A percentile compares a stretch with the other conserved stretches of the same genome.
Conservation (phyloP, 2,113 vertebrate genomes). For the Ophthalmolycus amberensis region DNA sequence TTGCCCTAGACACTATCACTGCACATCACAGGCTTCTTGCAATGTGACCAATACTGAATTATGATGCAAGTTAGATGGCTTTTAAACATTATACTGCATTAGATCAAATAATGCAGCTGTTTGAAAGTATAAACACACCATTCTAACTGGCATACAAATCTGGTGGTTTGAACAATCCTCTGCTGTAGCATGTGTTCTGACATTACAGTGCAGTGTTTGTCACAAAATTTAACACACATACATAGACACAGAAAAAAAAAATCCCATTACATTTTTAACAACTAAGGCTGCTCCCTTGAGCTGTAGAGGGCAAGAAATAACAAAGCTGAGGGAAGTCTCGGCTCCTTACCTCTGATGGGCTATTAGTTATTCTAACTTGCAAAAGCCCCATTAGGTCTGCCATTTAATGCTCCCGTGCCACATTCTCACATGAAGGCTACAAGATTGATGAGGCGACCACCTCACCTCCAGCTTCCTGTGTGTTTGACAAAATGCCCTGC, state of each 20-base stretch:
- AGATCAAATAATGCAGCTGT: neutral
- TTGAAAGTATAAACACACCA: slow-evolving; percentile 1
- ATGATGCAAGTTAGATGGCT: neutral
- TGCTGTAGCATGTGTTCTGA: slow-evolving; percentile 17
- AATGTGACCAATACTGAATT: neutral
- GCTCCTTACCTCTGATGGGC: slow-evolving; percentile 75
- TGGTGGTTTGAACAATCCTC: slow-evolving; percentile 16
- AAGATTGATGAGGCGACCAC: slow-evolving; percentile 67
- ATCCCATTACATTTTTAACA: slow-evolving; percentile 70
- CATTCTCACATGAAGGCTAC: slow-evolving; percentile 70
- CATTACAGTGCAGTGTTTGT: slow-evolving; percentile 43
- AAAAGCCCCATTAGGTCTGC: slow-evolving; percentile 78
- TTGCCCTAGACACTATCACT: slow-evolving; percentile 3
- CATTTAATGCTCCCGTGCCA: slow-evolving; percentile 74
- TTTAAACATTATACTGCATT: slow-evolving; percentile 4
- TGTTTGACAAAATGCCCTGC: slow-evolving; percentile 60
- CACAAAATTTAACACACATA: slow-evolving; percentile 24
- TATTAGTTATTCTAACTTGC: slow-evolving; percentile 81
- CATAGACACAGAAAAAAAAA: slow-evolving; percentile 38
- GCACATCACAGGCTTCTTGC: slow-evolving; percentile 27
- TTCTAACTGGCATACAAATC: slow-evolving; percentile 11
- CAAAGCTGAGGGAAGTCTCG: slow-evolving; percentile 69
- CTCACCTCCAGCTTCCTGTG: slow-evolving; percentile 60
- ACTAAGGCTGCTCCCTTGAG: slow-evolving; percentile 63
- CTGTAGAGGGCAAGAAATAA: slow-evolving; percentile 71